phyloP scores from a whole-genome alignment of 2,113 vertebrate genomes.

The Antechinus flavipes region DNA sequence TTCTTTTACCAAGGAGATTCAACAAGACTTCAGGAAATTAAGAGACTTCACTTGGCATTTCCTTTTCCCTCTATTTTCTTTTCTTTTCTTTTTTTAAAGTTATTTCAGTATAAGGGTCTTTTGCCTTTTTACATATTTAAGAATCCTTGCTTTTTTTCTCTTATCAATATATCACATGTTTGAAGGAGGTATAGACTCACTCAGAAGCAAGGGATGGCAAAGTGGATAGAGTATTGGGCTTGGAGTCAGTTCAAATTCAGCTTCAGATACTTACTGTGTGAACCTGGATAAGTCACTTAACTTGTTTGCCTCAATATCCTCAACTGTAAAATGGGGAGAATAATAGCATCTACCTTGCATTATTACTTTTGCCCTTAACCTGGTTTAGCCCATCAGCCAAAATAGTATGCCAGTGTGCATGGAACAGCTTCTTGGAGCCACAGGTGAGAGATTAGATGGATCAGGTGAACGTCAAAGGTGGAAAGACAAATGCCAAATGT shows the following conservation, averaged over 20 bases:
- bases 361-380: too few relatives aligned
- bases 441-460: too few relatives aligned
- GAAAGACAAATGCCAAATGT: too few relatives aligned
- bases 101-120: not conserved
- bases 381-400: too few relatives aligned
- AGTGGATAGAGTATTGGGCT: not conserved
- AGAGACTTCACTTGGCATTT: slow-evolving; percentile 30
- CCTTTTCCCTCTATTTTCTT: slow-evolving; percentile 45
- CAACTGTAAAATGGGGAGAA: not conserved
- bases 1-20: slow-evolving; percentile 4
- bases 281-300: not conserved
- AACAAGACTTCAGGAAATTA: slow-evolving; percentile 51
- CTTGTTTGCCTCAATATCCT: not conserved
- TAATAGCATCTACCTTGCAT: not conserved
- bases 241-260: not conserved
- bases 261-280: not conserved
- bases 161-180: not conserved
- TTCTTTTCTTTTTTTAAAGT: not conserved
- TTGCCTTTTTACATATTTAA: not conserved
- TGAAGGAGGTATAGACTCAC: not conserved
- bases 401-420: too few relatives aligned
- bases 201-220: not conserved
- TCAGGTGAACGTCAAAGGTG: too few relatives aligned
- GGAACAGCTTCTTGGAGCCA: too few relatives aligned
- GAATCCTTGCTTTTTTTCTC: not conserved